These are phyloP conservation scores for Sthenelais limicola DNA, from an alignment of 2,888 invertebrate species.

Conservation along the genomic window DNA sequence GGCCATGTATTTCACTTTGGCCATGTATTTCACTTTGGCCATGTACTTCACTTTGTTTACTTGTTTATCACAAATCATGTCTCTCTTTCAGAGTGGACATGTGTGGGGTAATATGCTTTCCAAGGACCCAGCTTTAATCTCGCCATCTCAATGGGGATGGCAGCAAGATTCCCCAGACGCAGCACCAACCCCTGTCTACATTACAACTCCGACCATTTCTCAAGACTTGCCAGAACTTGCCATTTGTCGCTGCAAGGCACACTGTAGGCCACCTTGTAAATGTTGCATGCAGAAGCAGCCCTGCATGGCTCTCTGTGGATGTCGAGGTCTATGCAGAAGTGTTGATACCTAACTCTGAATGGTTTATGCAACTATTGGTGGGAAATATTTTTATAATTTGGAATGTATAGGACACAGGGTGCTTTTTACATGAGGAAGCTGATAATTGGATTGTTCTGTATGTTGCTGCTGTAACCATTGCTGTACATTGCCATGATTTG, in stretches of 20 bases:
- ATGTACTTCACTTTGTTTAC: no score
- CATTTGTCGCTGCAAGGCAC: background rate
- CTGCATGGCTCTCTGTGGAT: background rate
- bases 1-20: no score
- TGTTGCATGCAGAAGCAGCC: no score
- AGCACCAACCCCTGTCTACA: slow-evolving; percentile 1
- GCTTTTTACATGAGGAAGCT: no score
- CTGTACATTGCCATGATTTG: no score
- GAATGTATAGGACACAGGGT: no score
- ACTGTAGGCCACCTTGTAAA: background rate
- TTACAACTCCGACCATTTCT: background rate
- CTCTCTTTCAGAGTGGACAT: slow-evolving; percentile 35
- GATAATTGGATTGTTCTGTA: no score
- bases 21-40: no score
- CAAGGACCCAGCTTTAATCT: background rate
- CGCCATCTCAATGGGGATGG: slow-evolving; percentile 33
- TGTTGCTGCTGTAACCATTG: no score
- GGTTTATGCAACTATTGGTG: no score
- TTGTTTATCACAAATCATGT: background rate
- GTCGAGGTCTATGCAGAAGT: background rate
- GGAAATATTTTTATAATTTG: no score
- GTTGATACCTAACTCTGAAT: no score
- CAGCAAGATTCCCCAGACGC: slow-evolving; percentile 5
- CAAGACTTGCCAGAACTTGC: background rate
- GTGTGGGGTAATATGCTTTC: slow-evolving; percentile 25